Evolutionary conservation across 2,797 vertebrate species (phyloP), one percentile per base, ranked within the genome.

Genomic region (Semaprochilodus insignis): DNA sequence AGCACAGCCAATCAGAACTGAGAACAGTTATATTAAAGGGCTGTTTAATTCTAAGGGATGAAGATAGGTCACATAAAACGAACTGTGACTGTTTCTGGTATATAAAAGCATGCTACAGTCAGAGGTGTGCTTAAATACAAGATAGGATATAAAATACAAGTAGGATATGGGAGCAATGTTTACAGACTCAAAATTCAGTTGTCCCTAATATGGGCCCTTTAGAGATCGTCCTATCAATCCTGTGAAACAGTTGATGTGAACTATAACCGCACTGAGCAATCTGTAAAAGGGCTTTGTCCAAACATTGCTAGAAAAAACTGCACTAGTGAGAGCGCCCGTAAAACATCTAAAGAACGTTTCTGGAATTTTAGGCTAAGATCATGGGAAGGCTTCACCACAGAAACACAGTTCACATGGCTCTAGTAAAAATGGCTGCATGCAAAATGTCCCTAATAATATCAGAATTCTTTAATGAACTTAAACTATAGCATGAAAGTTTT

Each of bases 381-480:
- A 66, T 19, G 27, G 16, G 2, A 54, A 7, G 40, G 44, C 57
- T n/a, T 31, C 27, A 77, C 23, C 4, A 79, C n/a, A 65, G 66
- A 21, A 8, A 57, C 55, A 36, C 27, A 65, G 23, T 51, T 44
- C 15, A 31, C 31, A 71, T 23, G 44, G 15, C 19, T 15, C 40
- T n/a, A 60, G 67, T 72, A 59, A 78, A 85, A 78, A 85, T 78
- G 36, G 40, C 57, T 77, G 66, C 71, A 67, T 63, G 60, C 48
- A 15, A 57, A 60, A 77, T 76, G 19, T 27, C 17, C 44, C n/a
- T 10, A 66, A 44, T 23, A 44, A 65, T 55, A 6, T 67, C 10
- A 31, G 34, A 79, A 54, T 5, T 5, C 44, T 44, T 44, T 44
- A 44, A 44, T 4, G 5, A 4, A 60, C 6, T 19, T 0, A 70